Conservation (phyloP, 2,113 vertebrate genomes). For the Pan paniscus region DNA sequence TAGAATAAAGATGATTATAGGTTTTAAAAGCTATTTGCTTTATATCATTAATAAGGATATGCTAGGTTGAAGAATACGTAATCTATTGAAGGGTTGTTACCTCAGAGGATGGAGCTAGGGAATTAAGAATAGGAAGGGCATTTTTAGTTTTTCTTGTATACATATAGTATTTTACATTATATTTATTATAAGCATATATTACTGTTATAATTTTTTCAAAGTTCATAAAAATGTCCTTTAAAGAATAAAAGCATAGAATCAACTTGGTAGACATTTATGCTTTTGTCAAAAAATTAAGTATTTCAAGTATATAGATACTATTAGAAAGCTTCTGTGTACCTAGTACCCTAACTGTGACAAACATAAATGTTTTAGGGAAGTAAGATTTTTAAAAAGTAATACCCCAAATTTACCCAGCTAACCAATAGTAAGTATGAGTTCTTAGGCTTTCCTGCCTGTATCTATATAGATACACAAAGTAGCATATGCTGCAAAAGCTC, state of each 20-base stretch:
- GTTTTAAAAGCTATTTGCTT: slow-evolving; percentile 14
- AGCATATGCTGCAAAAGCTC: slow-evolving; percentile 57
- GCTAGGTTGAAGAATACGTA: neutral
- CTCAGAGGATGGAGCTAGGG: neutral
- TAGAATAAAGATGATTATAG: neutral
- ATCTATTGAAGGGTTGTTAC: neutral
- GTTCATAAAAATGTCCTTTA: slow-evolving; percentile 2
- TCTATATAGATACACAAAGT: slow-evolving; percentile 22
- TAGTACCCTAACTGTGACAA: neutral
- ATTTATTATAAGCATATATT: neutral
- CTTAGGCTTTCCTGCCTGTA: slow-evolving; percentile 49
- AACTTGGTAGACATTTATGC: neutral
- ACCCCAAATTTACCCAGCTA: slow-evolving; percentile 11
- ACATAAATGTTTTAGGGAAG: slow-evolving; percentile 3
- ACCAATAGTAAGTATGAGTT: slow-evolving; percentile 52
- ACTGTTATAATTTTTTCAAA: neutral
- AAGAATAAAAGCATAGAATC: neutral
- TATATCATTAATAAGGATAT: neutral
- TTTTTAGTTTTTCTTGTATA: neutral
- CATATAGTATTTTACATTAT: neutral
- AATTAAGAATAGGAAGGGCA: neutral
- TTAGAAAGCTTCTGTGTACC: neutral
- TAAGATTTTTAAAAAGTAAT: neutral
- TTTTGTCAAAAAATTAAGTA: slow-evolving; percentile 15
- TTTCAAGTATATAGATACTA: neutral